Evolutionary conservation across 2,888 invertebrate species (phyloP).

Genomic region (Aspidapion aeneum): DNA sequence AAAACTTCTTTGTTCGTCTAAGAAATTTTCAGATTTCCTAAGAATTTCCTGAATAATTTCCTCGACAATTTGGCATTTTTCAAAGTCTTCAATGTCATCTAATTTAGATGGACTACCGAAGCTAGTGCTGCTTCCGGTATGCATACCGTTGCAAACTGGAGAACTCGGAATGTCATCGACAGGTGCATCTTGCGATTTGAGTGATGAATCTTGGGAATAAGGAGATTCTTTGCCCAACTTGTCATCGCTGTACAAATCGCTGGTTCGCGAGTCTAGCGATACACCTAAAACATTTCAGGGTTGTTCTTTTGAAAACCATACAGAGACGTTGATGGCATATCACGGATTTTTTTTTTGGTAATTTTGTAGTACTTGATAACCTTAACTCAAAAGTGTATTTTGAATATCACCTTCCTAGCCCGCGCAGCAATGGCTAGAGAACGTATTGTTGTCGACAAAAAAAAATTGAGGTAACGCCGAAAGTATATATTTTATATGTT

Average conservation of each 20-base stretch:
- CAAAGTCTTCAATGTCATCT: slow-evolving; percentile 35
- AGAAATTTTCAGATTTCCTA: slow-evolving; percentile 50
- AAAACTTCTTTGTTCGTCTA: slow-evolving; percentile 43
- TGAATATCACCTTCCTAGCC: too few species aligned
- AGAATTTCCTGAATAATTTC: slow-evolving; percentile 53
- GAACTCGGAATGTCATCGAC: slow-evolving; percentile 34
- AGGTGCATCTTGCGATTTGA: slow-evolving; percentile 40
- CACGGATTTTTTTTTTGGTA: too few species aligned
- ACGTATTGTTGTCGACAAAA: too few species aligned
- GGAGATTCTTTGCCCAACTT: slow-evolving; percentile 58
- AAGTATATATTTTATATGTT: too few species aligned
- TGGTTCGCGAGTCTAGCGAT: slow-evolving; percentile 53
- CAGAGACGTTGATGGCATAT: too few species aligned
- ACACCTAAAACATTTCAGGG: slow-evolving; percentile 40
- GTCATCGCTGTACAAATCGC: slow-evolving; percentile 60
- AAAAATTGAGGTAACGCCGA: too few species aligned
- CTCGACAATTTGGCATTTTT: slow-evolving; percentile 48
- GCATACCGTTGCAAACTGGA: slow-evolving; percentile 47
- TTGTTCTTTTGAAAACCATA: too few species aligned
- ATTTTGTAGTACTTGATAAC: too few species aligned
- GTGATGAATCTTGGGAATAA: slow-evolving; percentile 49
- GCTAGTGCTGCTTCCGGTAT: slow-evolving; percentile 45
- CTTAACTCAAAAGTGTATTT: too few species aligned
- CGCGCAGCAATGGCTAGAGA: too few species aligned
- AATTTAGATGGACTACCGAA: slow-evolving; percentile 43